Percentiles rank a stretch among this genome's conserved stretches.
phyloP scores from a whole-genome alignment of 2,113 vertebrate species.

The Aspidoscelis tigris region DNA sequence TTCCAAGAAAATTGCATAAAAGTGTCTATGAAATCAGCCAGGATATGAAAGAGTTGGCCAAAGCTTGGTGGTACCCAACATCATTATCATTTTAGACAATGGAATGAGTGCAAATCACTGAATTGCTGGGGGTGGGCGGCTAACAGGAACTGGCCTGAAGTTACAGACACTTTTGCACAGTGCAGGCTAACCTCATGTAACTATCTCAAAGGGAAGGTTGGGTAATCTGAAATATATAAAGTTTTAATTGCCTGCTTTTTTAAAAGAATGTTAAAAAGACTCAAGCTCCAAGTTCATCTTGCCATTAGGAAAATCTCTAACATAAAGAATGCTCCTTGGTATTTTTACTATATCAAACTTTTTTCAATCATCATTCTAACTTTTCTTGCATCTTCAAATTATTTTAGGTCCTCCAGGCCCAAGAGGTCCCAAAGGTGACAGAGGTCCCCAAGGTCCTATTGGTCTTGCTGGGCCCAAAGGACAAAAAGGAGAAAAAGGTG shows the following conservation, averaged over 20 bases:
- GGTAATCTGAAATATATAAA: neutral
- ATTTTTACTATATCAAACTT: neutral
- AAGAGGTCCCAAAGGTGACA: conserved; percentile 91
- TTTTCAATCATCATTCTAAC: fast-evolving
- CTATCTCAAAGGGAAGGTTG: neutral
- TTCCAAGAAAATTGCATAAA: too few species aligned
- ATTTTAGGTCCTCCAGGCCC: conserved; percentile 94
- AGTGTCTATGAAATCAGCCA: too few species aligned
- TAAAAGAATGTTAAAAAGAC: neutral
- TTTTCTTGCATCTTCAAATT: conserved; percentile 42
- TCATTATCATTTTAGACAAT: too few species aligned
- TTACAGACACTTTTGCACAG: too few species aligned
- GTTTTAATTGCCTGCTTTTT: neutral
- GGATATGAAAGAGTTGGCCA: too few species aligned
- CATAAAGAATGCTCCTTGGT: neutral
- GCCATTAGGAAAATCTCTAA: neutral
- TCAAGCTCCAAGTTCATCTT: neutral
- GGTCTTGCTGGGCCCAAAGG: conserved; percentile 89
- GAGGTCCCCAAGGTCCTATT: conserved; percentile 84
- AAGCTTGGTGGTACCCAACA: too few species aligned
- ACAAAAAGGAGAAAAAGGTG: conserved; percentile 91
- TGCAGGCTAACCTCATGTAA: neutral
- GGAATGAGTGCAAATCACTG: too few species aligned
- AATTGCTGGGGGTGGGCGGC: too few species aligned
- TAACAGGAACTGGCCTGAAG: too few species aligned